Evolutionary conservation across 2,888 invertebrate genomes (phyloP), one percentile per base, ranked within the genome.

Genomic region (Deladenus siricidicola): DNA sequence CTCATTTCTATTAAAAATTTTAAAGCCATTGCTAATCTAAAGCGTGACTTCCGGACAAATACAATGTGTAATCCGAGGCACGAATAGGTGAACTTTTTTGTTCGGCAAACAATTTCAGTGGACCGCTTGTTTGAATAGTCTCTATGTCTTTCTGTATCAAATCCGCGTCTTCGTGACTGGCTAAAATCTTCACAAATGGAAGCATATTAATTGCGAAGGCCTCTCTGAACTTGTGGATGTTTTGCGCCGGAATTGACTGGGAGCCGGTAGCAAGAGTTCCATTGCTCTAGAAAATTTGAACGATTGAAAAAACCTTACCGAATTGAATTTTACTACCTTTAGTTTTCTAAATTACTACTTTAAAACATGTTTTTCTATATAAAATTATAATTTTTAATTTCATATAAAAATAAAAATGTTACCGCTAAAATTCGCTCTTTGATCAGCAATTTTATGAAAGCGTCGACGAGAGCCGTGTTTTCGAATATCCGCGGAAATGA

Each of bases 401-500:
- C n/a, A n/a, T n/a, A n/a, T n/a, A n/a, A n/a, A n/a, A n/a, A n/a
- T n/a, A n/a, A n/a, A n/a, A n/a, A n/a, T n/a, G n/a, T n/a, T n/a
- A 30, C 4, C 28, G 44, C 24, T 17, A 14, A 57, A 34, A n/a
- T 49, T 44, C 39, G 47, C 24, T 56, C 43, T 50, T 51, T 56
- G 28, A 34, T 54, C 50, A 65, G 30, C n/a, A 66, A 19, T 26
- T 21, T 43, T n/a, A 62, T 23, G 26, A 65, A 56, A n/a, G 56
- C 19, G 24, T 48, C 53, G 10, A 48, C 56, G 24, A 62, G 48
- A 19, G 42, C 29, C 23, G 28, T 24, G 39, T 60, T 60, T 39
- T 47, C 48, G 10, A 60, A 44, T 24, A 60, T 28, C 23, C 42
- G 17, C 4, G 65, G 59, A 30, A 65, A 65, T n/a, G 60, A 66